phyloP scores from a whole-genome alignment of 2,888 invertebrate genomes.

The Agonopterix arenella region DNA sequence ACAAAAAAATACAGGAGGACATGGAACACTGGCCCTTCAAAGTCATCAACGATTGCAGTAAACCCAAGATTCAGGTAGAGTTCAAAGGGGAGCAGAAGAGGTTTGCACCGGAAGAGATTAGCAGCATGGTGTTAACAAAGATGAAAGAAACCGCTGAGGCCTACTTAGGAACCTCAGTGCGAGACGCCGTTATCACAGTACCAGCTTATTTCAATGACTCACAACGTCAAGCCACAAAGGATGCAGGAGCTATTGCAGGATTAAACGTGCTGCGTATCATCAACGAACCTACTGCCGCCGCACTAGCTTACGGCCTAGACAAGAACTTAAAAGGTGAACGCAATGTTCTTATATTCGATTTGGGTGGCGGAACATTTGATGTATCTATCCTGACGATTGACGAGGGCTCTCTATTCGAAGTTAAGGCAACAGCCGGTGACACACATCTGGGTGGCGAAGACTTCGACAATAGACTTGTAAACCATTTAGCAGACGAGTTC shows the following conservation, averaged over 20 bases:
- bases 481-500: constrained; percentile 82
- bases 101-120: constrained; percentile 83
- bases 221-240: constrained; percentile 87
- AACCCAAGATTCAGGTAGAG: constrained; percentile 82
- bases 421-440: constrained; percentile 89
- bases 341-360: constrained; percentile 80
- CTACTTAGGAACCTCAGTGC: constrained; percentile 80
- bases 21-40: constrained; percentile 91
- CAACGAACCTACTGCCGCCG: constrained; percentile 88
- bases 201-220: constrained; percentile 89
- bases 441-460: constrained; percentile 90
- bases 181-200: constrained; percentile 88
- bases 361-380: constrained; percentile 85
- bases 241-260: constrained; percentile 87
- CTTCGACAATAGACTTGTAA: constrained; percentile 80
- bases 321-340: constrained; percentile 80
- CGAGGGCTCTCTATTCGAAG: constrained; percentile 85
- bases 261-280: constrained; percentile 89
- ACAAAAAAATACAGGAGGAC: constrained; percentile 85
- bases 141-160: constrained; percentile 83
- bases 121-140: constrained; percentile 79
- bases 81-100: constrained; percentile 80
- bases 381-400: constrained; percentile 90
- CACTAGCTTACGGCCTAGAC: constrained; percentile 83
- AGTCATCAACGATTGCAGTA: constrained; percentile 79